Evolutionary conservation across 2,797 vertebrate genomes (phyloP).

Genomic region (Sarcophilus harrisii): DNA sequence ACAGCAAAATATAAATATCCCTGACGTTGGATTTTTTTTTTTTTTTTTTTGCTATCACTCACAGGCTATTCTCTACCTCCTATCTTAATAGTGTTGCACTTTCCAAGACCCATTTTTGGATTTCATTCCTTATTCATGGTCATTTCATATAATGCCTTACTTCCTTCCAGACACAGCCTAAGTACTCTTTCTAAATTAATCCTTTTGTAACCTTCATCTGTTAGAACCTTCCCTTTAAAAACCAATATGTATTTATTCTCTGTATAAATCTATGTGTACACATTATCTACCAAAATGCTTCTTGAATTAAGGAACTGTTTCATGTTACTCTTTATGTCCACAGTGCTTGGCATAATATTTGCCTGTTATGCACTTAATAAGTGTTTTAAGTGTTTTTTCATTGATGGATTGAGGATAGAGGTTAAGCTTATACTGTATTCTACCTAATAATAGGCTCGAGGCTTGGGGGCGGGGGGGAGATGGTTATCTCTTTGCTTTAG

Average conservation of each 20-base stretch:
- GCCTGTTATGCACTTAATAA: background rate
- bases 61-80: background rate
- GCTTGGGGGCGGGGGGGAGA: too few species aligned
- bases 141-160: background rate
- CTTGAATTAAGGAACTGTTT: background rate
- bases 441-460: background rate
- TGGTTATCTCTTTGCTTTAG: background rate
- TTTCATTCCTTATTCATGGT: background rate
- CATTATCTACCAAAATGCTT: background rate
- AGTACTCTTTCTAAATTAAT: background rate
- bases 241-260: background rate
- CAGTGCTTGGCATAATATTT: background rate
- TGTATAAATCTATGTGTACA: background rate
- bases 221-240: background rate
- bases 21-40: too few species aligned
- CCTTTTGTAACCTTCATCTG: background rate
- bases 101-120: background rate
- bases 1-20: too few species aligned
- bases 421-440: background rate
- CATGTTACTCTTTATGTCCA: background rate
- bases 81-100: background rate
- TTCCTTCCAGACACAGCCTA: background rate
- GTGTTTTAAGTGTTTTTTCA: background rate
- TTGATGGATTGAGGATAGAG: constrained; percentile 3
- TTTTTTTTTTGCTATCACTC: too few species aligned